These are phyloP conservation scores for Linnaemya tessellans DNA, from an alignment of 2,888 invertebrate species.

Conservation along the genomic window DNA sequence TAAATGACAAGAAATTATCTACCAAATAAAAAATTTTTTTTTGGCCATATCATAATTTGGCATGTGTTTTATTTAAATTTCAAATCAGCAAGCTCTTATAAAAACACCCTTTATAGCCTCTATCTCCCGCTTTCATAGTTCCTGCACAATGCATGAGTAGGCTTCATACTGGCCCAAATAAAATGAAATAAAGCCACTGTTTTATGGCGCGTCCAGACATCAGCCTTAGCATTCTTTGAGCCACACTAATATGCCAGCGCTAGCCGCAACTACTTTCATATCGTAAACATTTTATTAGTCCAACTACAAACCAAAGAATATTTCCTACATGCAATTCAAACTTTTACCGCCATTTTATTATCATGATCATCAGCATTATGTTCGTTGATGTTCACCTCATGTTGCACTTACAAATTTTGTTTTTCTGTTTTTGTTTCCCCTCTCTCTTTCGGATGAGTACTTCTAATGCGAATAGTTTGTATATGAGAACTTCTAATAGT, in stretches of 20 bases:
- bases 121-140: too few relatives aligned
- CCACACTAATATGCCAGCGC: neutral
- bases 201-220: too few relatives aligned
- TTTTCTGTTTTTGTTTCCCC: neutral
- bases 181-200: too few relatives aligned
- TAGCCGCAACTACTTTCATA: neutral
- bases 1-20: too few relatives aligned
- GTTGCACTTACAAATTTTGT: constrained; percentile 46
- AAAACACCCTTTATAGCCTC: too few relatives aligned
- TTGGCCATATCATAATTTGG: too few relatives aligned
- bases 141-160: too few relatives aligned
- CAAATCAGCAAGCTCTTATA: too few relatives aligned
- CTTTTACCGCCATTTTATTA: constrained; percentile 50
- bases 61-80: too few relatives aligned
- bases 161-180: too few relatives aligned
- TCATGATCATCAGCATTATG: constrained; percentile 44
- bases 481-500: constrained; percentile 18
- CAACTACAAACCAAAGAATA: neutral
- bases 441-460: neutral
- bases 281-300: neutral
- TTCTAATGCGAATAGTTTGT: constrained; percentile 25
- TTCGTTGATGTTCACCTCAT: constrained; percentile 29
- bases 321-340: constrained; percentile 50
- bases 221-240: neutral
- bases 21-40: too few relatives aligned